phyloP scores from a whole-genome alignment of 2,113 vertebrate genomes.

The Neopipo cinnamomea region DNA sequence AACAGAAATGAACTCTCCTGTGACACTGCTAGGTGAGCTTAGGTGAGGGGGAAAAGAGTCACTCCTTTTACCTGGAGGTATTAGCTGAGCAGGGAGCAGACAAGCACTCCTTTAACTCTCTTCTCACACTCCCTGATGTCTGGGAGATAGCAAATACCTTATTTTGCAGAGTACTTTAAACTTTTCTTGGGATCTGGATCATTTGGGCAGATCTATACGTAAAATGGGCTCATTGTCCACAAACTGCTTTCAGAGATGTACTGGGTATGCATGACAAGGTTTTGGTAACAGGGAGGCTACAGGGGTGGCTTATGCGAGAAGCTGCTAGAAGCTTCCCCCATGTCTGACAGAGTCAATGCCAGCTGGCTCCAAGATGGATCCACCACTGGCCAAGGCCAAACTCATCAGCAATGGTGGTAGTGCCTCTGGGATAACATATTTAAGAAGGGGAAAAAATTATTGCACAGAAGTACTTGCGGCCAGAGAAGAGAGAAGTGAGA shows the following conservation, averaged over 20 bases:
- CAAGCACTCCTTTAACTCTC: background rate
- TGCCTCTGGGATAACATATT: background rate
- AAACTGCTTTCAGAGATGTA: background rate
- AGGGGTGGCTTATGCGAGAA: background rate
- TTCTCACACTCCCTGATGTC: background rate
- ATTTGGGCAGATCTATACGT: background rate
- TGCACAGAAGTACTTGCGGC: background rate
- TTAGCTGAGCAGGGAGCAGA: background rate
- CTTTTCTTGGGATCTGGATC: background rate
- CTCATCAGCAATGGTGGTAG: background rate
- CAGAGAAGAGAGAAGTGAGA: background rate
- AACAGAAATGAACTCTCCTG: slow-evolving; percentile 23
- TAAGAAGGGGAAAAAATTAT: background rate
- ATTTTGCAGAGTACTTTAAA: background rate
- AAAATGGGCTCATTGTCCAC: background rate
- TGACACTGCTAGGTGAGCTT: background rate
- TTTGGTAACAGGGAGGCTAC: background rate
- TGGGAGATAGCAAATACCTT: background rate
- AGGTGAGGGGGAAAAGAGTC: background rate
- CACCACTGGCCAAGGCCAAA: background rate
- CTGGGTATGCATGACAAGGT: background rate
- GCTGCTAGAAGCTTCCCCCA: background rate
- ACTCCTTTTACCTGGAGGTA: background rate
- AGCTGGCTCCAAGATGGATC: background rate
- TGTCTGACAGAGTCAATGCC: background rate